phyloP scores from a whole-genome alignment of 1,140 invertebrate genomes.

The Geopemphigus sp. region DNA sequence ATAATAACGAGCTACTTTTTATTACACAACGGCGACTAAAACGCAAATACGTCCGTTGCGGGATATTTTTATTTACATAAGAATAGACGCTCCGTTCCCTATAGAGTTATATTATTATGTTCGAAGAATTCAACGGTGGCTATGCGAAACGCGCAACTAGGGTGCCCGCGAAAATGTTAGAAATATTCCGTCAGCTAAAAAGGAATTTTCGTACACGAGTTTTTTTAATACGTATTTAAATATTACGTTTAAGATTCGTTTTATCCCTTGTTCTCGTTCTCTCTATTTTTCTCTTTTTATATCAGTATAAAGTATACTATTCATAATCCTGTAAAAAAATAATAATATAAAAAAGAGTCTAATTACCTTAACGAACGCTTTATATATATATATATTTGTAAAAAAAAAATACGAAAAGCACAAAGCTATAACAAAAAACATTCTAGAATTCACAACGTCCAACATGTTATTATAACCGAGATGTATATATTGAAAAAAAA shows the following conservation, averaged over 20 bases:
- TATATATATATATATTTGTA: too few relatives aligned
- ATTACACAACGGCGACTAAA: constrained; percentile 5
- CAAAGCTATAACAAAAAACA: too few relatives aligned
- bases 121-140: not conserved
- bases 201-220: not conserved
- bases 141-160: not conserved
- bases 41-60: not conserved
- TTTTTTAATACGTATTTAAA: not conserved
- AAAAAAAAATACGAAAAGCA: too few relatives aligned
- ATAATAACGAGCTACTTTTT: constrained; percentile 12
- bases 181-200: not conserved
- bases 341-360: too few relatives aligned
- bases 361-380: too few relatives aligned
- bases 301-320: not conserved
- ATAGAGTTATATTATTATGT: constrained; percentile 7
- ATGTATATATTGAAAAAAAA: too few relatives aligned
- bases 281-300: not conserved
- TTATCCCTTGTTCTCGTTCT: too few relatives aligned
- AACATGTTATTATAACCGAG: too few relatives aligned
- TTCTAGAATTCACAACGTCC: too few relatives aligned
- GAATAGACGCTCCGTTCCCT: constrained; percentile 1
- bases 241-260: too few relatives aligned
- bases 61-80: constrained; percentile 32
- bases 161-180: not conserved
- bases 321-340: too few relatives aligned